phyloP scores from a whole-genome alignment of 2,113 vertebrate genomes.

The Glareola pratincola region DNA sequence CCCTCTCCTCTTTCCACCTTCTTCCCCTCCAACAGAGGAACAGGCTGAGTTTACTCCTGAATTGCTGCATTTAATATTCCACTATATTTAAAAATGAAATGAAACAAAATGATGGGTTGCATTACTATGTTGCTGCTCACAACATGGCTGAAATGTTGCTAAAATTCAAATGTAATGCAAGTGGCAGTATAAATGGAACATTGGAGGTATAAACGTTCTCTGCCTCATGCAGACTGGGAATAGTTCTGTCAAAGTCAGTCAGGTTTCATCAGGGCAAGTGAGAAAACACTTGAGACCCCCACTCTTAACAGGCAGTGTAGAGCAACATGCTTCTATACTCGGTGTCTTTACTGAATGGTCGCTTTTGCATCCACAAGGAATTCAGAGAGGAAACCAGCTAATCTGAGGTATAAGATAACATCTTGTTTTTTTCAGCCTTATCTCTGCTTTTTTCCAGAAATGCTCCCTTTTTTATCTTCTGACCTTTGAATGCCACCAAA shows the following conservation, averaged over 20 bases:
- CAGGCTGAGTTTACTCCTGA: neutral
- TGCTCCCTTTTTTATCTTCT: neutral
- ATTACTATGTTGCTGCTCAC: neutral
- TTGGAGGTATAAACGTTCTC: neutral
- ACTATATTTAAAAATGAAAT: neutral
- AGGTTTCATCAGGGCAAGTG: neutral
- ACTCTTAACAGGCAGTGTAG: neutral
- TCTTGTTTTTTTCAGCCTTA: neutral
- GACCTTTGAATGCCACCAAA: neutral
- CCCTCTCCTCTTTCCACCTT: neutral
- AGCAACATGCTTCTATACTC: neutral
- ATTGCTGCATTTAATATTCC: neutral
- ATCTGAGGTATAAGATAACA: neutral
- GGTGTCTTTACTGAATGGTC: neutral
- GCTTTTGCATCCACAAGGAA: neutral
- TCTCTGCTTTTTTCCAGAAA: neutral
- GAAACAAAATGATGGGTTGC: fast-evolving
- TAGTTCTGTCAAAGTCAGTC: neutral
- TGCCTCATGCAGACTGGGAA: neutral
- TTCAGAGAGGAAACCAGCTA: neutral
- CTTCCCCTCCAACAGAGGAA: neutral
- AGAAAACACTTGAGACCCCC: neutral
- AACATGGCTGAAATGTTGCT: neutral
- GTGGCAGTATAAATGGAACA: neutral
- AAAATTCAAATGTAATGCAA: neutral